Percentiles rank a stretch among this genome's conserved stretches.
These are phyloP conservation scores for Aplodontia rufa DNA, from an alignment of 2,113 vertebrate genomes.

Conservation along the genomic window DNA sequence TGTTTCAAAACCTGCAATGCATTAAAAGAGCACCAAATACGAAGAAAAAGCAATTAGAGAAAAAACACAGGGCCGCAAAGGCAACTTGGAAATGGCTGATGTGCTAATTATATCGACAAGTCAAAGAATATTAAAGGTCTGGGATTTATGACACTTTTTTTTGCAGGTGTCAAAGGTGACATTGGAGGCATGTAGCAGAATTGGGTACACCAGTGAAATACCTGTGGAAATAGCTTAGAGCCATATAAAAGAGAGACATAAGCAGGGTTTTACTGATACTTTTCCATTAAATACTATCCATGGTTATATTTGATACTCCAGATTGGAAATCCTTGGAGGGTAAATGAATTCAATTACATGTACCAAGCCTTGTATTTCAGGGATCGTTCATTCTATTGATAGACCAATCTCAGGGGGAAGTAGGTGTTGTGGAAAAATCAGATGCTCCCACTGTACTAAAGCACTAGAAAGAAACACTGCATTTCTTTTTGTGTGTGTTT, in stretches of 20 bases:
- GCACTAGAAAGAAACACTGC: background rate
- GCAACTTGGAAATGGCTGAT: constrained; percentile 39
- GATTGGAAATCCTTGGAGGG: background rate
- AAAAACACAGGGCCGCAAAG: background rate
- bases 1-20: constrained; percentile 55
- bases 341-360: background rate
- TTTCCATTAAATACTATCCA: background rate
- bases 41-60: constrained; percentile 58
- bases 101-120: constrained; percentile 17
- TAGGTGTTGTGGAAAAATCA: background rate
- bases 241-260: background rate
- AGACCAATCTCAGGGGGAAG: background rate
- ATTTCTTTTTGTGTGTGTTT: background rate
- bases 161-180: background rate
- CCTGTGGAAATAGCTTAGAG: background rate
- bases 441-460: background rate
- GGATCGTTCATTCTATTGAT: background rate
- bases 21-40: constrained; percentile 34
- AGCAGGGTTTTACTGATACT: background rate
- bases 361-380: background rate
- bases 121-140: constrained; percentile 3
- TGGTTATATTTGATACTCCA: background rate
- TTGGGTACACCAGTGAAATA: background rate
- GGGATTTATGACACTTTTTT: background rate
- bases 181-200: background rate